Conservation (phyloP, 2,797 vertebrate species). For the Peromyscus nudipes region DNA sequence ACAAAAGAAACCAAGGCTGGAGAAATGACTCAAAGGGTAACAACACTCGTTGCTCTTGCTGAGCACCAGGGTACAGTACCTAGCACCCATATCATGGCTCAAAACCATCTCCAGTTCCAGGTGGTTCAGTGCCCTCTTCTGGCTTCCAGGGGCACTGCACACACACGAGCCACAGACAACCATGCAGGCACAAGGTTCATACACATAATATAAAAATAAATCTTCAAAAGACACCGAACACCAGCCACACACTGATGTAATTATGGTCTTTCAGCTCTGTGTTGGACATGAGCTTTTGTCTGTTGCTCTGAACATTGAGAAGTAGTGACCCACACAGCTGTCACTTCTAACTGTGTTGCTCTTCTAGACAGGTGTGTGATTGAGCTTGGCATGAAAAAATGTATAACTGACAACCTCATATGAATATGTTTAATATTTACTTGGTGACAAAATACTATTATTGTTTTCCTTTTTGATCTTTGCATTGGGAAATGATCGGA, state of each 20-base stretch:
- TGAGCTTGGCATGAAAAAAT: neutral
- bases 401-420: neutral
- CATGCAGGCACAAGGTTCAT: neutral
- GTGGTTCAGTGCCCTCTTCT: neutral
- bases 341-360: neutral
- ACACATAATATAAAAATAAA: neutral
- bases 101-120: neutral
- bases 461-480: neutral
- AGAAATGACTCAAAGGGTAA: neutral
- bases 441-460: neutral
- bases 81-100: neutral
- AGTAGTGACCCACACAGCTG: conserved; percentile 24
- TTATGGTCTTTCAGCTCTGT: neutral
- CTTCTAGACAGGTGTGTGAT: neutral
- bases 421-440: conserved; percentile 26
- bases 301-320: neutral
- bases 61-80: neutral
- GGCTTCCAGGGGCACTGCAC: neutral
- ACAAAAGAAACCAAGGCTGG: neutral
- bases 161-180: neutral
- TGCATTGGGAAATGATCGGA: neutral
- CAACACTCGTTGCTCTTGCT: neutral
- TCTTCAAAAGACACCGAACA: neutral
- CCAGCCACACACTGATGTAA: neutral
- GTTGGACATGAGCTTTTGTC: neutral